Evolutionary conservation across 2,113 vertebrate species (phyloP).

Genomic region (Pionites leucogaster): DNA sequence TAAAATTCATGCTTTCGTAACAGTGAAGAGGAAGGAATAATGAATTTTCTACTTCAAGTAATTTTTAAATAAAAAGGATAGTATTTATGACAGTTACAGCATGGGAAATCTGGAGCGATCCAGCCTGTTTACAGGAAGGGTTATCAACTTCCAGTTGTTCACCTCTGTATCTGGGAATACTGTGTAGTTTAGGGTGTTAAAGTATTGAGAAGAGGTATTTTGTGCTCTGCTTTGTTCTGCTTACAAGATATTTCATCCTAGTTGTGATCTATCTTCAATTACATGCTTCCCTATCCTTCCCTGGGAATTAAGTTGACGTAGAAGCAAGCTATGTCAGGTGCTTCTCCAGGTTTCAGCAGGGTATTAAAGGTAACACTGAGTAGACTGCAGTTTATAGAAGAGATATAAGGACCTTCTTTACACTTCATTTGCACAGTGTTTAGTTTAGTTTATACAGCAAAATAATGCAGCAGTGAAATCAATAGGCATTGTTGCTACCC

Average conservation of each 20-base stretch:
- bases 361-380: neutral
- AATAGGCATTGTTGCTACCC: neutral
- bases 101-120: neutral
- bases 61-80: neutral
- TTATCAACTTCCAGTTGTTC: neutral
- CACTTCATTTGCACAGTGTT: neutral
- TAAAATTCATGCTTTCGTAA: neutral
- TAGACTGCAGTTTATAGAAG: neutral
- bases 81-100: neutral
- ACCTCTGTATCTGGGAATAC: neutral
- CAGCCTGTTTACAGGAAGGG: neutral
- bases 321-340: neutral
- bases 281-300: neutral
- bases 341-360: neutral
- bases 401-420: neutral
- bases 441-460: neutral
- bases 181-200: neutral
- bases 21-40: neutral
- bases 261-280: neutral
- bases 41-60: neutral
- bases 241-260: neutral
- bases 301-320: neutral
- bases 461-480: neutral
- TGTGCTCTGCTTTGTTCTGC: neutral
- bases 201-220: neutral